Evolutionary conservation across 2,113 vertebrate species (phyloP).

Genomic region (Pithys albifrons): DNA sequence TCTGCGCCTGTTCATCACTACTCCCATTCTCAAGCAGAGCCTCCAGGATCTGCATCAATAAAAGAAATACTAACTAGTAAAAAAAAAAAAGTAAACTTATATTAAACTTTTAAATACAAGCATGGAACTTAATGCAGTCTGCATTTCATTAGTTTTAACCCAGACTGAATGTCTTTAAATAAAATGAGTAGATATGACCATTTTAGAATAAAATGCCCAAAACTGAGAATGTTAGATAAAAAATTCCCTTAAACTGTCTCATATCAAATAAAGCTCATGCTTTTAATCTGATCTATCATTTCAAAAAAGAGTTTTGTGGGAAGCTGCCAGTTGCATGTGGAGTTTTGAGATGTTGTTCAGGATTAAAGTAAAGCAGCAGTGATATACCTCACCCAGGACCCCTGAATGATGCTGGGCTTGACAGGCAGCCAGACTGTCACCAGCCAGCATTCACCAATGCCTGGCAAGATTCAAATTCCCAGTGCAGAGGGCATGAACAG

Average conservation of each 20-base stretch:
- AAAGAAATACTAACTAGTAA: neutral
- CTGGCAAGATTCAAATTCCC: neutral
- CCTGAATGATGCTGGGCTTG: neutral
- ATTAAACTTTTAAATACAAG: neutral
- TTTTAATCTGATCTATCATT: neutral
- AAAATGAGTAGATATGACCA: neutral
- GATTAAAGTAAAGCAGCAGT: neutral
- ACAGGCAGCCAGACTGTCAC: neutral
- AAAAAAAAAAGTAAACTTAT: neutral
- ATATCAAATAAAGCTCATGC: neutral
- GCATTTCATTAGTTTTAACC: conserved; percentile 23
- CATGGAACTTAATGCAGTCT: neutral
- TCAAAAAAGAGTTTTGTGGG: neutral
- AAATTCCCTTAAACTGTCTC: neutral
- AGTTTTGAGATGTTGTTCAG: neutral
- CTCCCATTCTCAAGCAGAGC: neutral
- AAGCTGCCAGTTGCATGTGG: neutral
- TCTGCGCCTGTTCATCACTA: neutral
- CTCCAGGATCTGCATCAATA: neutral
- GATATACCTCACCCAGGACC: neutral
- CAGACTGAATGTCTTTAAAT: neutral
- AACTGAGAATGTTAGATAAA: neutral
- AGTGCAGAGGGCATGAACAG: neutral
- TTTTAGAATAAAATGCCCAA: neutral
- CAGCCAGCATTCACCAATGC: neutral